These are phyloP conservation scores for Coreoperca whiteheadi DNA, from an alignment of 2,113 vertebrate genomes.

Conservation along the genomic window DNA sequence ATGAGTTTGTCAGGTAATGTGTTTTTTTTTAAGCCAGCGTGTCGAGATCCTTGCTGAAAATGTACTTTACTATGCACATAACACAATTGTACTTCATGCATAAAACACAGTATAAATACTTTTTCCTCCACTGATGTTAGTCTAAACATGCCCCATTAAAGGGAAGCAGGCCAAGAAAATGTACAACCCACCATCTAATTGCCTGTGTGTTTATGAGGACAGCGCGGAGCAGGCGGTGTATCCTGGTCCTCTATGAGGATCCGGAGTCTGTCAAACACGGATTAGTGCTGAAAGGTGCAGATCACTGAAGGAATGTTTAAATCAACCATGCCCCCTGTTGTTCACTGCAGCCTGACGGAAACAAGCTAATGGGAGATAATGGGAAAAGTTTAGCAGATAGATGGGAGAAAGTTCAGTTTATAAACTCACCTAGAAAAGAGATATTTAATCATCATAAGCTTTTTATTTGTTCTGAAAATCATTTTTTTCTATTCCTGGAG, in stretches of 20 bases:
- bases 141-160: constrained; percentile 62
- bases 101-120: constrained; percentile 12
- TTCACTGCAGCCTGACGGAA: constrained; percentile 20
- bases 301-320: constrained; percentile 60
- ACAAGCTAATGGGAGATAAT: not conserved
- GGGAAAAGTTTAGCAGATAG: not conserved
- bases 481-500: not conserved
- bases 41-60: constrained; percentile 3
- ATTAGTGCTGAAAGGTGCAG: constrained; percentile 46
- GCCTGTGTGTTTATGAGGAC: constrained; percentile 48
- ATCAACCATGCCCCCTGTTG: constrained; percentile 70
- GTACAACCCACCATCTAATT: constrained; percentile 35
- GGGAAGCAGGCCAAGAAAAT: constrained; percentile 8
- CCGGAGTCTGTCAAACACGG: constrained; percentile 55
- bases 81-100: constrained; percentile 14
- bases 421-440: not conserved
- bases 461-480: constrained; percentile 5
- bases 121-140: constrained; percentile 31
- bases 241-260: constrained; percentile 50
- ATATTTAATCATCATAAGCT: not conserved
- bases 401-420: not conserved
- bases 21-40: not conserved
- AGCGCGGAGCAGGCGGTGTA: constrained; percentile 2
- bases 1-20: not conserved
- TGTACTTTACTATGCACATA: not conserved